Base-by-base conservation (phyloP, 1,140 invertebrate species). In the Drosophila jambulina region DNA sequence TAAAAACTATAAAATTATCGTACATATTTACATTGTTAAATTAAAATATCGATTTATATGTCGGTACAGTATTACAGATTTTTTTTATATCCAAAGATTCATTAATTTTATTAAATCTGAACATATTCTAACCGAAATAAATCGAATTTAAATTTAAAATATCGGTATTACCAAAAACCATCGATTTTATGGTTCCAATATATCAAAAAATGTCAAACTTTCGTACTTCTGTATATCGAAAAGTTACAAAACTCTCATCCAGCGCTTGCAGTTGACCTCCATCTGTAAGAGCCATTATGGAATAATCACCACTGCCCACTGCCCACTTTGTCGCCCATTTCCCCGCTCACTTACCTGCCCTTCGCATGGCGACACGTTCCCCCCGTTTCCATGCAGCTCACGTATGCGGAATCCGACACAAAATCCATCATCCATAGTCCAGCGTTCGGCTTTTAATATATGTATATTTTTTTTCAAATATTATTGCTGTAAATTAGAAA, bases 351-450 rank as follows among this genome's bases (percentile, higher is more conserved):
- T 45, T 36, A 21, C 13, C 13, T 53, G 58, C 74, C 75, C 75
- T 78, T 78, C 40, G 57, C 43, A 42, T 53, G 43, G 36, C 58
- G 62, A 65, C 82, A 86, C 82, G 82, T 86, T 79, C 70, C 43
- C 29, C 43, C 59, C 58, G 78, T 86, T 86, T 86, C 78, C 69
- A 86, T 86, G 82, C 82, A 42, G 21, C 78, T 79, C 82, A 86
- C 82, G 82, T 86, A 82, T 53, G 49, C 82, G 69, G 64, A 81
- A 78, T 59, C 62, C 56, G 4, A n/a, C 68, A 59, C 53, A 42
- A 32, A 13, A 42, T 64, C 27, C 38, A 32, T n/a, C 40, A 43
- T 15, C 27, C 3, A 60, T 4, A 17, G 45, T 9, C 45, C 45
- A 48, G 23, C 46, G 17, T n/a, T 27, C 17, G 25, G 15, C 15